Evolutionary conservation across 2,113 vertebrate genomes (phyloP).

Genomic region (Tor tambroides): DNA sequence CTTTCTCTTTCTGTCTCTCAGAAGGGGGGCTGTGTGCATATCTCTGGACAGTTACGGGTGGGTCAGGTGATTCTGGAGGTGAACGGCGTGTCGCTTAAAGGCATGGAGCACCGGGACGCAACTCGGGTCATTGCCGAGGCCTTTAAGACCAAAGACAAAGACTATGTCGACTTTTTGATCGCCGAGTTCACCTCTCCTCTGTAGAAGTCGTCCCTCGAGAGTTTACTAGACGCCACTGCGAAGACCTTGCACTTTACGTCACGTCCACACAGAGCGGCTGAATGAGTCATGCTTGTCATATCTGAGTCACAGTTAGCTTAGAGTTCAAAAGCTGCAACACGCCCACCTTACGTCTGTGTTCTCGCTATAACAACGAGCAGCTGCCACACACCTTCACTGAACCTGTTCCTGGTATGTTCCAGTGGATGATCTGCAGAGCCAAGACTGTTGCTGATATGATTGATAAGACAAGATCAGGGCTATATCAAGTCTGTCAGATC

Average conservation of each 20-base stretch:
- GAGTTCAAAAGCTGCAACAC: not conserved
- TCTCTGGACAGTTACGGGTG: constrained; percentile 87
- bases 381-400: not conserved
- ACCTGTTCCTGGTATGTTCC: not conserved
- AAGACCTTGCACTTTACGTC: constrained; percentile 46
- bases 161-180: constrained; percentile 90
- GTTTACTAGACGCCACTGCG: not conserved
- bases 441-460: not conserved
- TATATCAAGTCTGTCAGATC: not conserved
- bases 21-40: constrained; percentile 89
- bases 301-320: constrained; percentile 30
- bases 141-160: constrained; percentile 90
- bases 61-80: constrained; percentile 94
- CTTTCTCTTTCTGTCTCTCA: constrained; percentile 63
- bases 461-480: not conserved
- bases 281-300: constrained; percentile 11
- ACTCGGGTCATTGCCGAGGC: constrained; percentile 90
- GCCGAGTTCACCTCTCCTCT: constrained; percentile 85
- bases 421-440: not conserved
- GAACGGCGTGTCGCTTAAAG: constrained; percentile 82
- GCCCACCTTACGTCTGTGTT: constrained; percentile 20
- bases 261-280: not conserved
- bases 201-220: constrained; percentile 65
- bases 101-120: constrained; percentile 87
- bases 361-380: not conserved